phyloP scores from a whole-genome alignment of 2,797 vertebrate genomes.

The Sphenopsis melanotis region DNA sequence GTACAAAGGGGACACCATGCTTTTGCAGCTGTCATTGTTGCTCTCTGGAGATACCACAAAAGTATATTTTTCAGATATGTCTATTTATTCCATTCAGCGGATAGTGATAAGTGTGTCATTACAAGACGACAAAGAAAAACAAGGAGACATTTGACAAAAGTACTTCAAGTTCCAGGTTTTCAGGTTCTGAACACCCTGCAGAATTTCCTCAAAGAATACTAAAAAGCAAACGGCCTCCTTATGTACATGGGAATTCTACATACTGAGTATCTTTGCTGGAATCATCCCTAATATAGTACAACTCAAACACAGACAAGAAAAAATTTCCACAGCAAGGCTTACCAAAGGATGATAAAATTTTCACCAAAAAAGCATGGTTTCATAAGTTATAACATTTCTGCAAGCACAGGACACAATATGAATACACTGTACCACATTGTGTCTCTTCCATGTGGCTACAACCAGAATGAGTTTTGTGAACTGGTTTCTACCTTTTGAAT shows the following conservation, averaged over 20 bases:
- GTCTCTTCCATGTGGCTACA: neutral
- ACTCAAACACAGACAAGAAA: neutral
- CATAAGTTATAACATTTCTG: neutral
- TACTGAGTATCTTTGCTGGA: neutral
- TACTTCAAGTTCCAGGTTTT: neutral
- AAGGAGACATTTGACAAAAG: neutral
- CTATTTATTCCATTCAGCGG: neutral
- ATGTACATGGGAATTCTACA: neutral
- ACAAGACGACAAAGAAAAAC: neutral
- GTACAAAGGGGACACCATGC: neutral
- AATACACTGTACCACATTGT: neutral
- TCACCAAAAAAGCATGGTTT: neutral
- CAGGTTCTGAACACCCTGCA: neutral
- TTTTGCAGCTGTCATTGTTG: neutral
- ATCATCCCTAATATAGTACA: neutral
- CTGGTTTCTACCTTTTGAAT: neutral
- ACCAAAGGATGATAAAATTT: neutral
- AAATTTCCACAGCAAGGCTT: neutral
- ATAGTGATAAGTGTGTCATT: neutral
- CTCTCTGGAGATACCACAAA: neutral
- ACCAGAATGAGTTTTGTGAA: neutral
- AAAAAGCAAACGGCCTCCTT: neutral
- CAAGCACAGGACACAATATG: neutral
- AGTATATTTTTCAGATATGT: neutral
- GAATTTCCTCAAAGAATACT: neutral